Percentiles rank a stretch among this genome's conserved stretches.
phyloP scores from a whole-genome alignment of 2,888 invertebrate species.

The Tillus elongatus region DNA sequence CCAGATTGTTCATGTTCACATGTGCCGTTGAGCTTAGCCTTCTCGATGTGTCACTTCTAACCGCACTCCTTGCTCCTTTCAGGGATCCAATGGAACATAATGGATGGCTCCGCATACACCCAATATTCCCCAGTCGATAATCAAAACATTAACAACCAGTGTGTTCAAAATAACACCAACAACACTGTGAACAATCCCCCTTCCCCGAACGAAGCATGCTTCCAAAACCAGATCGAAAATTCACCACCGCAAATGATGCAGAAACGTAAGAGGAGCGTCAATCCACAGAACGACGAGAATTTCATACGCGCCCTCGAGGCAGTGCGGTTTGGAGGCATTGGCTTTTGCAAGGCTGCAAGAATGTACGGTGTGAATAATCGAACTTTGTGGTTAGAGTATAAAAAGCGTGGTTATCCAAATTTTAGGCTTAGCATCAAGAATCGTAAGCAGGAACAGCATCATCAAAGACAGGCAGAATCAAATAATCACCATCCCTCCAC shows the following conservation, averaged over 20 bases:
- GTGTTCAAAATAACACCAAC: too few relatives aligned
- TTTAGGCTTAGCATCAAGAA: constrained; percentile 70
- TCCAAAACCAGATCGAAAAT: constrained; percentile 32
- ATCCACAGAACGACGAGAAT: constrained; percentile 76
- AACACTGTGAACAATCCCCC: too few relatives aligned
- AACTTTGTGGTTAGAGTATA: constrained; percentile 77
- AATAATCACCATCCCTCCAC: constrained; percentile 30
- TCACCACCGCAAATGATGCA: constrained; percentile 42
- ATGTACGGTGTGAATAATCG: constrained; percentile 79
- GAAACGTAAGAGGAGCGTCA: constrained; percentile 64
- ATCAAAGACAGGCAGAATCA: constrained; percentile 39
- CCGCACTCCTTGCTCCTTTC: constrained; percentile 28
- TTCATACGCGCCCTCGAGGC: constrained; percentile 74
- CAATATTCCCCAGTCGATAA: constrained; percentile 45
- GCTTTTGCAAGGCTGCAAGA: constrained; percentile 77
- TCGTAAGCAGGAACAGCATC: constrained; percentile 42
- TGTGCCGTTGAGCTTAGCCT: constrained; percentile 40
- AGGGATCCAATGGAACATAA: constrained; percentile 75
- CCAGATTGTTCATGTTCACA: constrained; percentile 33
- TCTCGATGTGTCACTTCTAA: constrained; percentile 21
- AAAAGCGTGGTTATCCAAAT: constrained; percentile 74
- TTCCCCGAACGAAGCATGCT: constrained; percentile 24
- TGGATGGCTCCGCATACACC: constrained; percentile 67
- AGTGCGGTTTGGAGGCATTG: constrained; percentile 73
- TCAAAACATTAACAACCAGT: too few relatives aligned